Evolutionary conservation across 2,888 invertebrate species (phyloP), one percentile per base, ranked within the genome.

Genomic region (Leptarthrus brevirostris): DNA sequence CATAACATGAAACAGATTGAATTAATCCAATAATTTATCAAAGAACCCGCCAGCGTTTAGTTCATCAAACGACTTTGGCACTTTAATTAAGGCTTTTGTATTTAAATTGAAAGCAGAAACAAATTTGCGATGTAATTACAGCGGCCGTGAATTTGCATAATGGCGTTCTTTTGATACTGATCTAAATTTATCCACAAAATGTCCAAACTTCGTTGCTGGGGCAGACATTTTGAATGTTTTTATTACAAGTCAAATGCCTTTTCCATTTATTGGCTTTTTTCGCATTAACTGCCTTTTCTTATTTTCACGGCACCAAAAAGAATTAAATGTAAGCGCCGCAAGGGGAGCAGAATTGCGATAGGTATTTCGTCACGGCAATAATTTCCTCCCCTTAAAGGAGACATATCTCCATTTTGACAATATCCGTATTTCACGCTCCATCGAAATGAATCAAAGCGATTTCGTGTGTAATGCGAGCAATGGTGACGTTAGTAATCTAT

Each of bases 11-110:
- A 40, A 40, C 40, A 12, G 3, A 12, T 3, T 1, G 49, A 6
- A 49, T 18, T 20, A 49, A 49, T 49, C 18, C 18, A 49, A 49
- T 49, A 16, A 49, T 49, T 49, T 49, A 49, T 49, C 49, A 49
- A 49, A 49, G 49, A 14, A 47, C 16, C 16, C 3, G 12, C 47
- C 40, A 16, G 5, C 18, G 18, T 8, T 49, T n/a, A n/a, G 1
- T n/a, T 18, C n/a, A 20, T 49, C 49, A 49, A 49, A 49, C 3
- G 4, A 3, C 2, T 49, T 49, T 49, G 18, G 20, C 6, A 20
- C 18, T 49, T 49, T 20, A 49, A 49, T 6, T 49, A 3, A 2
- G 12, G 49, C 20, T 18, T 44, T 18, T 18, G 16, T 4, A 49
- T 8, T 16, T 49, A 49, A 49, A 49, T 49, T 16, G 49, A 20